These are phyloP conservation scores for Hyla sarda DNA, from an alignment of 2,113 vertebrate genomes.

Conservation along the genomic window DNA sequence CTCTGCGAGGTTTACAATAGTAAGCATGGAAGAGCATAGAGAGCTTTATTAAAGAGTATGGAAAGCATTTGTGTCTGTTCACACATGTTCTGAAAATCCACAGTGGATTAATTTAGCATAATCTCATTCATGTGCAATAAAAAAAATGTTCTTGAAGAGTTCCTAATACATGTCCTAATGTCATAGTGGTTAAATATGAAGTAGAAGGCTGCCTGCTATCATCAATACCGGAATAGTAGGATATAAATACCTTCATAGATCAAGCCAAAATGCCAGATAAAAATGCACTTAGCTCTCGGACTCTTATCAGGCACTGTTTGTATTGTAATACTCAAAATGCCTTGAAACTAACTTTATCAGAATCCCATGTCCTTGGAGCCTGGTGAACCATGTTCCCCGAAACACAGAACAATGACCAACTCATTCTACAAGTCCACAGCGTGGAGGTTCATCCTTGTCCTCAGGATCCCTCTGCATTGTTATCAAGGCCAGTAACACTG, in stretches of 20 bases:
- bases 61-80: no score
- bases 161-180: neutral
- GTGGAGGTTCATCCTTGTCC: neutral
- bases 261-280: neutral
- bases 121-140: neutral
- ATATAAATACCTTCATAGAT: conserved; percentile 26
- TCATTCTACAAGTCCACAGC: neutral
- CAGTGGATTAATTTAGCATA: no score
- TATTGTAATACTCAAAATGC: neutral
- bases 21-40: no score
- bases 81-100: no score
- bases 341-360: conserved; percentile 25
- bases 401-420: neutral
- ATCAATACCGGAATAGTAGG: neutral
- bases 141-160: no score
- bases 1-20: no score
- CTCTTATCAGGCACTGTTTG: conserved; percentile 6
- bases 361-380: neutral
- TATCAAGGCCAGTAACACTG: neutral
- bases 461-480: neutral
- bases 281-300: neutral
- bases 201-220: neutral
- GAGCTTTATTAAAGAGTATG: no score
- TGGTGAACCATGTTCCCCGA: neutral
- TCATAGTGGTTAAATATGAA: neutral